phyloP scores from a whole-genome alignment of 2,797 vertebrate species.

The Acropternis orthonyx region DNA sequence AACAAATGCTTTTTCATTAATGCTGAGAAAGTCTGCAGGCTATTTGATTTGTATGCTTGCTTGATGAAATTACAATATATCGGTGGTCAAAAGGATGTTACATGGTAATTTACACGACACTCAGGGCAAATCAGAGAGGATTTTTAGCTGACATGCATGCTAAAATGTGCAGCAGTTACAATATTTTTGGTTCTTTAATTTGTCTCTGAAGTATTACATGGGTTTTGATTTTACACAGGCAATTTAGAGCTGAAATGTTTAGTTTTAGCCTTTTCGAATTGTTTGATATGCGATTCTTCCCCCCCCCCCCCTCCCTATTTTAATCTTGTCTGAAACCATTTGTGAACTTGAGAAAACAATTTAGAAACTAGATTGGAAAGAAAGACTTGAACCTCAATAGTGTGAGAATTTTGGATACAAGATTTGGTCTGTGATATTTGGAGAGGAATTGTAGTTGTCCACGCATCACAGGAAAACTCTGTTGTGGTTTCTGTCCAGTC shows the following conservation, averaged over 20 bases:
- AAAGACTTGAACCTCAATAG: neutral
- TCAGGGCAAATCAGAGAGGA: neutral
- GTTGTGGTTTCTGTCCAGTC: neutral
- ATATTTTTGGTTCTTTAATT: neutral
- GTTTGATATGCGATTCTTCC: rapidly evolving
- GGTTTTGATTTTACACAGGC: neutral
- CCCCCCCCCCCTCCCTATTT: neutral
- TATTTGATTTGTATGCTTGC: neutral
- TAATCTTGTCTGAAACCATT: neutral
- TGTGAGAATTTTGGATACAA: neutral
- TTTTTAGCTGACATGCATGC: neutral
- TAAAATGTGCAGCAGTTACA: neutral
- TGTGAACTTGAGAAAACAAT: neutral
- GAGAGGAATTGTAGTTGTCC: rapidly evolving
- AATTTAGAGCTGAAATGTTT: neutral
- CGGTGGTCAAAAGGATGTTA: neutral
- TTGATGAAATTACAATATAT: conserved; percentile 8
- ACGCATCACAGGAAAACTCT: neutral
- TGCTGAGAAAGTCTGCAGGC: neutral
- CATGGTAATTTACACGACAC: neutral
- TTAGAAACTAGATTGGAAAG: neutral
- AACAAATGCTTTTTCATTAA: conserved; percentile 49
- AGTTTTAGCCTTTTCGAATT: neutral
- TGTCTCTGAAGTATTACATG: neutral
- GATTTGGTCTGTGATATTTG: neutral